Conservation (phyloP, 1,140 invertebrate species). For the Stratiolaelaps scimitus region DNA sequence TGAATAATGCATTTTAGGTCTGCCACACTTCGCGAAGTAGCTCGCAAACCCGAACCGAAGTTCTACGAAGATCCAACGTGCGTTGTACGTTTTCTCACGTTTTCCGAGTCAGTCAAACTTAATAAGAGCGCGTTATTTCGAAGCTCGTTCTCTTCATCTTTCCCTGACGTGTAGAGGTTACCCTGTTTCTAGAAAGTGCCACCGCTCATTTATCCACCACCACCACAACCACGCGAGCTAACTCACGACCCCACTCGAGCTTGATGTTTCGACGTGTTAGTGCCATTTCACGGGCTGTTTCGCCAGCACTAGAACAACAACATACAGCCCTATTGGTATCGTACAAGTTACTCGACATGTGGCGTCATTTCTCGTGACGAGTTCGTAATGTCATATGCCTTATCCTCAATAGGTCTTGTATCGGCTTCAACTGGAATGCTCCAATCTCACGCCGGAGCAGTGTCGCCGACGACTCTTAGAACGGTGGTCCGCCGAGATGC, state of each 20-base stretch:
- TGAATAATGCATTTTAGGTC: slow-evolving; percentile 1
- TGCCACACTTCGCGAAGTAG: background rate
- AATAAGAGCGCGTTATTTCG: background rate
- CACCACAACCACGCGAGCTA: no score
- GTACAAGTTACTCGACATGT: background rate
- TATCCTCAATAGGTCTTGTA: slow-evolving; percentile 12
- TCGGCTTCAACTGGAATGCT: slow-evolving; percentile 6
- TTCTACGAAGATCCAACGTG: slow-evolving; percentile 3
- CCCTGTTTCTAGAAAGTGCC: no score
- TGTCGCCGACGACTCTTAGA: background rate
- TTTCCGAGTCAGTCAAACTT: no score
- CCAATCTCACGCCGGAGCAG: background rate
- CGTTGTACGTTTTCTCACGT: background rate
- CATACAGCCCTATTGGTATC: background rate
- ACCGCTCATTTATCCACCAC: no score
- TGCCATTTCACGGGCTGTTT: background rate
- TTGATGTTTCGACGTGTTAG: background rate
- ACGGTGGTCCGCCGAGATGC: background rate
- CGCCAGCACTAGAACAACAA: background rate
- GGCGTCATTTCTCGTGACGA: background rate
- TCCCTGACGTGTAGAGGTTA: no score
- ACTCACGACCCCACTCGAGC: no score
- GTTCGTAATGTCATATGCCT: background rate
- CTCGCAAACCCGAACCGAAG: slow-evolving; percentile 11
- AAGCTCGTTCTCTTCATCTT: background rate